These are phyloP conservation scores for Hymenopus coronatus DNA, from an alignment of 2,888 invertebrate species.

Conservation along the genomic window DNA sequence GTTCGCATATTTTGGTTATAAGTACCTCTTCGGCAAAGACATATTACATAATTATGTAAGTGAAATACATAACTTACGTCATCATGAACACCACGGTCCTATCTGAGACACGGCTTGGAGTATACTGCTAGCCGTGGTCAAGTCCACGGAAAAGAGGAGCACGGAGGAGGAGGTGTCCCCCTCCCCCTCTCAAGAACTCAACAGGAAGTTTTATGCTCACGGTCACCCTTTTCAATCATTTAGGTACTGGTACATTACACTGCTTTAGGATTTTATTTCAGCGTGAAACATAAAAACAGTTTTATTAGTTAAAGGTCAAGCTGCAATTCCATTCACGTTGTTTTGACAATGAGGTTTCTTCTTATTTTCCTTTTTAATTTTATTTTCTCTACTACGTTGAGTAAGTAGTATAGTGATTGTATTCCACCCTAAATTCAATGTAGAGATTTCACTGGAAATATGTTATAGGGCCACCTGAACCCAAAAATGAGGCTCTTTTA, in stretches of 20 bases:
- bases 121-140: neutral
- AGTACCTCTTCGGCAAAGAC: too few relatives aligned
- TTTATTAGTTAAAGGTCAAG: too few relatives aligned
- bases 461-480: too few relatives aligned
- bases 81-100: neutral
- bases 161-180: neutral
- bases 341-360: too few relatives aligned
- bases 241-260: constrained; percentile 46
- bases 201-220: neutral
- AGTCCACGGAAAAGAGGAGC: neutral
- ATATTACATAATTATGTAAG: neutral
- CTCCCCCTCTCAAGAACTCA: neutral
- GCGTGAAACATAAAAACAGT: constrained; percentile 44
- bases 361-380: too few relatives aligned
- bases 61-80: neutral
- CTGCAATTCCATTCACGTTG: too few relatives aligned
- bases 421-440: too few relatives aligned
- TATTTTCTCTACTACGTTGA: too few relatives aligned
- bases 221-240: neutral
- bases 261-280: constrained; percentile 88
- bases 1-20: too few relatives aligned
- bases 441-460: too few relatives aligned
- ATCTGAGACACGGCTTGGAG: neutral
- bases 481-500: too few relatives aligned
- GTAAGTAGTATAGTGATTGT: too few relatives aligned